Base-by-base conservation (phyloP, 2,797 vertebrate species). In the Enteromius treurensis region DNA sequence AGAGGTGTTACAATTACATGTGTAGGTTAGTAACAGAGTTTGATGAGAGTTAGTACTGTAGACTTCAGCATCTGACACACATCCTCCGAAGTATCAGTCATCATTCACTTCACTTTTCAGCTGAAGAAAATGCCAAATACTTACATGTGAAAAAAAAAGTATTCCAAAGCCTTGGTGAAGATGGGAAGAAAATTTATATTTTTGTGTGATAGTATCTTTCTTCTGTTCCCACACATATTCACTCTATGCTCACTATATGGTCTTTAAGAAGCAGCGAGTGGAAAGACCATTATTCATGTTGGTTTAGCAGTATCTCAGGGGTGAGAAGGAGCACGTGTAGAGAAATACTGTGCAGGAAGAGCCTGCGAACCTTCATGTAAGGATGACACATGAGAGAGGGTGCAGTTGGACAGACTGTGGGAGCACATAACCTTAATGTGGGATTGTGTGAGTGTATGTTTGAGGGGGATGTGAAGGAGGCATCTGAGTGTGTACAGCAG, bases 331-430 rank as follows among this genome's bases (percentile, higher is more conserved):
- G 80, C 71, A 23, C 13, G 53, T 45, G 55, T 17, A 29, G 76
- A 47, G 65, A 7, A 49, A 79, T 87, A 89, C 88, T 83, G 89
- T 87, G 88, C 91, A 68, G 8, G 4, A 21, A 23, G 14, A 80
- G 26, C 23, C 68, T 64, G 69, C 23, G 26, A 65, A 77, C 26
- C 74, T 85, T 84, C 85, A 69, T 87, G 79, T 83, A 83, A 60
- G 84, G 40, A 82, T 91, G 88, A 92, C 91, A 85, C 91, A 91
- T 78, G 90, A 86, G 86, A n/a, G 76, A 85, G 89, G 64, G 88
- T 86, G 87, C 58, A 89, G 87, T 21, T 77, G 58, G 76, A 64
- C 34, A 14, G 88, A 88, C 88, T 88, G 84, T 86, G 26, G 75
- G 76, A 79, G 77, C 45, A 53, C 13, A 23, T 79, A 69, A 79